Percentiles rank a stretch among this genome's conserved stretches.
These are phyloP conservation scores for Lycaon pictus DNA, from an alignment of 2,113 vertebrate genomes.

Conservation along the genomic window DNA sequence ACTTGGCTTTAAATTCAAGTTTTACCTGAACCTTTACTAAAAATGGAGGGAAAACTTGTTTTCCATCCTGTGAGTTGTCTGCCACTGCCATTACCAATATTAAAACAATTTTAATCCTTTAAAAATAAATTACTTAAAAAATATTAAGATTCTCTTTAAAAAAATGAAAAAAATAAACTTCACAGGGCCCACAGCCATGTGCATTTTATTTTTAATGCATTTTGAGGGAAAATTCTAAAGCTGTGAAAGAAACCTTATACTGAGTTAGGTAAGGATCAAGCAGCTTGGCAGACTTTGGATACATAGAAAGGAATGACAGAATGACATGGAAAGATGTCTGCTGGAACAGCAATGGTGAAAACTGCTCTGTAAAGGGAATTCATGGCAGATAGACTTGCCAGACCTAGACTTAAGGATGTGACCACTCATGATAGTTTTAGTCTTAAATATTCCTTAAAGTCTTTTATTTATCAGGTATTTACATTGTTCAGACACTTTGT, in stretches of 20 bases:
- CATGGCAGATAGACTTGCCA: background rate
- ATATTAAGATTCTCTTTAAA: background rate
- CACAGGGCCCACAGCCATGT: background rate
- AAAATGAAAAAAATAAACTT: background rate
- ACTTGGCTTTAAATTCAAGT: constrained; percentile 36
- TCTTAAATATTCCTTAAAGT: background rate
- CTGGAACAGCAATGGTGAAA: background rate
- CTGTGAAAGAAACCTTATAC: background rate
- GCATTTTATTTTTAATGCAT: background rate
- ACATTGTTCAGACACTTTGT: background rate
- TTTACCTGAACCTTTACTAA: constrained; percentile 15
- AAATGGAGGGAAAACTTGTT: background rate
- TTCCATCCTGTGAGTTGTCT: background rate
- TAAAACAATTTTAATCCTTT: constrained; percentile 41
- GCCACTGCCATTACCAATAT: background rate
- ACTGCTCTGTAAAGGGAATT: background rate
- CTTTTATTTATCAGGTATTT: background rate
- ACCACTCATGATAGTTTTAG: background rate
- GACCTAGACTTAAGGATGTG: background rate
- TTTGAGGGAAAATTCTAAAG: constrained; percentile 9
- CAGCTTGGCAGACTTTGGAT: background rate
- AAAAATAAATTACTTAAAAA: constrained; percentile 48
- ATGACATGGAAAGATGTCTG: background rate
- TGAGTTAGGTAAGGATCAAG: background rate
- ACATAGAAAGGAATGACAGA: background rate